These are phyloP conservation scores for Narcine bancroftii DNA, from an alignment of 2,113 vertebrate genomes.

Conservation along the genomic window DNA sequence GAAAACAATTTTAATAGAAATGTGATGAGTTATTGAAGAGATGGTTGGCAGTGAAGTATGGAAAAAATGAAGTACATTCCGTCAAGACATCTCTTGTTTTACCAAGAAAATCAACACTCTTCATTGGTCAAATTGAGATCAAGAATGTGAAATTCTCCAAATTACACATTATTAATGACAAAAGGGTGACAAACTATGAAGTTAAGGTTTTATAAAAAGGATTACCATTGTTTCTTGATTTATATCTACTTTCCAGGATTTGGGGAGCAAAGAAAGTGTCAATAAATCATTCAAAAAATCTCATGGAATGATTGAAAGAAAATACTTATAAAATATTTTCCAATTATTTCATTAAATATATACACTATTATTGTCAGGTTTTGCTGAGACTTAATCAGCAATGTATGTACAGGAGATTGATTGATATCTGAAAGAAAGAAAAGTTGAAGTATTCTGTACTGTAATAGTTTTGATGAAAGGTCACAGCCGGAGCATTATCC, in stretches of 20 bases:
- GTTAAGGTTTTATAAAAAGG: neutral
- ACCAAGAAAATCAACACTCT: no score
- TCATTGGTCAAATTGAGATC: no score
- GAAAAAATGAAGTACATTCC: no score
- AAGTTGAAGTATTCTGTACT: neutral
- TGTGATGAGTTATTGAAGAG: neutral
- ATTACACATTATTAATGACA: neutral
- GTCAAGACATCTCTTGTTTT: no score
- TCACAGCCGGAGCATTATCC: neutral
- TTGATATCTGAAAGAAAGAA: constrained; percentile 3
- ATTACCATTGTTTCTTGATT: neutral
- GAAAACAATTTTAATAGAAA: neutral
- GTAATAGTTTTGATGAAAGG: neutral
- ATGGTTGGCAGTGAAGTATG: no score
- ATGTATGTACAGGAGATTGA: neutral
- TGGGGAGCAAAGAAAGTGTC: no score
- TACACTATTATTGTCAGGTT: neutral
- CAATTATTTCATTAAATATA: neutral
- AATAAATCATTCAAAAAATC: neutral
- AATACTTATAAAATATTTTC: neutral
- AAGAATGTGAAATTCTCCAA: no score
- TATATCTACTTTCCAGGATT: neutral
- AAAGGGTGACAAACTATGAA: neutral
- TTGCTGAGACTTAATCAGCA: neutral
- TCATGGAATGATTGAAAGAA: neutral